phyloP scores from a whole-genome alignment of 2,797 vertebrate genomes.

The Girardinus metallicus region DNA sequence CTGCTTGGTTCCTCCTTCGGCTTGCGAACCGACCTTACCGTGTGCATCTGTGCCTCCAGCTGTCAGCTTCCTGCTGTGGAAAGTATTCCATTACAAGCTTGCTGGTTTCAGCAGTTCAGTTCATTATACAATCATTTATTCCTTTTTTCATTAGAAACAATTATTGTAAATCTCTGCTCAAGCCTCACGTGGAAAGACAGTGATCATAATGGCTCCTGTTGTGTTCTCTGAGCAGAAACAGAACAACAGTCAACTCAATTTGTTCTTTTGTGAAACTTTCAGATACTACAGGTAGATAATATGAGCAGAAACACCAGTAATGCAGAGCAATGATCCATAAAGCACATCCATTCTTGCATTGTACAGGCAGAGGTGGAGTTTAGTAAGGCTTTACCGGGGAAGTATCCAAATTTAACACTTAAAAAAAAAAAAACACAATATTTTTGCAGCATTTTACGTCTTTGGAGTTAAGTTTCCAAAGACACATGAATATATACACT shows the following conservation, averaged over 20 bases:
- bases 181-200: conserved; percentile 22
- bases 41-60: conserved; percentile 38
- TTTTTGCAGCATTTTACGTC: not conserved
- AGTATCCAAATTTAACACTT: not conserved
- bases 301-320: not conserved
- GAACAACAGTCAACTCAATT: not conserved
- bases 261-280: not conserved
- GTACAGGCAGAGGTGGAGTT: not conserved
- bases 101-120: conserved; percentile 41
- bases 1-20: conserved; percentile 10
- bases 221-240: not conserved
- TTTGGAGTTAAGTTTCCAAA: not conserved
- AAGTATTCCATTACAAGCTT: conserved; percentile 54
- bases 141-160: conserved; percentile 43
- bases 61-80: conserved; percentile 43
- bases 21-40: conserved; percentile 13
- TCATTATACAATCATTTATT: conserved; percentile 43
- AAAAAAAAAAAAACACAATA: not conserved
- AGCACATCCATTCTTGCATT: not conserved
- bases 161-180: conserved; percentile 35
- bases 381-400: not conserved
- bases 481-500: not conserved
- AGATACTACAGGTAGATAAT: not conserved
- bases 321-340: not conserved
- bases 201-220: conserved; percentile 7